Percentiles rank a stretch among this genome's conserved stretches.
These are phyloP conservation scores for Diaperis boleti DNA, from an alignment of 2,888 invertebrate genomes.

Conservation along the genomic window DNA sequence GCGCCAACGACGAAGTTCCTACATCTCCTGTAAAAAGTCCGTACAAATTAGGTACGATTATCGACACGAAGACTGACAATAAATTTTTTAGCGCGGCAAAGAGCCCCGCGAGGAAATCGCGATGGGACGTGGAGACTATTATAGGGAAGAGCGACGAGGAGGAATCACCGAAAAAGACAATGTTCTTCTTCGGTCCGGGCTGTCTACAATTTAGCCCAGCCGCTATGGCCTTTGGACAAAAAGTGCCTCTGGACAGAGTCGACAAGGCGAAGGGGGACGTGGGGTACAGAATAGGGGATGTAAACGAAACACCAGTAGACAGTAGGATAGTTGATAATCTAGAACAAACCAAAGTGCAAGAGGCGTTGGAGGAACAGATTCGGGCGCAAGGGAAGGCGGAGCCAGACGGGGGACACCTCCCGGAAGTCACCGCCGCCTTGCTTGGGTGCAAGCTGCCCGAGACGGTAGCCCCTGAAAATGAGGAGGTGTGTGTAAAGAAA, in stretches of 20 bases:
- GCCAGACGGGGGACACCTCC: neutral
- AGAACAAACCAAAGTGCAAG: conserved; percentile 16
- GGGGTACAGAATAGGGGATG: conserved; percentile 35
- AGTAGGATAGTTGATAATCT: conserved; percentile 10
- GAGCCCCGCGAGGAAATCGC: conserved; percentile 61
- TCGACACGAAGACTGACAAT: conserved; percentile 58
- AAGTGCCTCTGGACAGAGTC: conserved; percentile 33
- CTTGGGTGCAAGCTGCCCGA: conserved; percentile 1
- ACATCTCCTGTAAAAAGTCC: conserved; percentile 46
- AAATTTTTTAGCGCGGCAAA: conserved; percentile 42
- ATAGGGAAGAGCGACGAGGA: conserved; percentile 53
- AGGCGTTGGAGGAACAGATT: neutral
- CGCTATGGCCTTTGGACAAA: conserved; percentile 46
- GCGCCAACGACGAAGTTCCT: conserved; percentile 47
- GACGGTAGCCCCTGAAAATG: conserved; percentile 1
- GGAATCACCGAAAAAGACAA: conserved; percentile 55
- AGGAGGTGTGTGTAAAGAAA: conserved; percentile 36
- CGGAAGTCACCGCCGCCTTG: conserved; percentile 17
- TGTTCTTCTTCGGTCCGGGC: conserved; percentile 68
- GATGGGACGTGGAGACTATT: conserved; percentile 66
- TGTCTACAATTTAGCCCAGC: conserved; percentile 63
- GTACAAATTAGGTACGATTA: conserved; percentile 56
- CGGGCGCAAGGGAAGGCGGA: neutral
- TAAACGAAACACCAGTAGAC: conserved; percentile 15
- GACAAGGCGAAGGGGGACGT: conserved; percentile 33